Conservation (phyloP, 2,797 vertebrate genomes). For the Pangasius mekongensis region DNA sequence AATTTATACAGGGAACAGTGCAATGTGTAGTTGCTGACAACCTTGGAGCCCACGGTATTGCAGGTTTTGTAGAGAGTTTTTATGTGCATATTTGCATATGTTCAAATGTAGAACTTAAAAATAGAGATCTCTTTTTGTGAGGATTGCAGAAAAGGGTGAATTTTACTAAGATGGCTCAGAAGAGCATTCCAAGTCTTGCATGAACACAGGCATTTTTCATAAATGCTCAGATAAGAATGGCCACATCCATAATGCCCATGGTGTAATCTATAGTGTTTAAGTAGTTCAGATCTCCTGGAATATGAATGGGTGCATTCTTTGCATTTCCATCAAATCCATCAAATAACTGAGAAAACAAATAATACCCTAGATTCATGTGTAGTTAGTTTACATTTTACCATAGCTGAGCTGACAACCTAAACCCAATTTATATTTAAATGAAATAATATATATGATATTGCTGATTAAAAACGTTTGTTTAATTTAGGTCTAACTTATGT, state of each 20-base stretch:
- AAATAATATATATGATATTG: too few species aligned
- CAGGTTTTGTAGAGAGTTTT: too few species aligned
- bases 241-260: conserved; percentile 21
- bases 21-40: too few species aligned
- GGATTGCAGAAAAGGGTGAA: neutral
- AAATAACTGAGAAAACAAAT: neutral
- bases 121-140: neutral
- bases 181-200: conserved; percentile 24
- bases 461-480: too few species aligned
- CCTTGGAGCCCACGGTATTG: too few species aligned
- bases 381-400: too few species aligned
- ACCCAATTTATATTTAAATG: too few species aligned
- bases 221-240: conserved; percentile 6
- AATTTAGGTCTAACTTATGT: too few species aligned
- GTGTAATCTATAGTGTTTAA: conserved; percentile 25
- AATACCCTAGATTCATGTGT: too few species aligned
- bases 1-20: too few species aligned
- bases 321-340: conserved; percentile 19
- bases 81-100: too few species aligned
- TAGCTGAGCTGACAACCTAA: too few species aligned
- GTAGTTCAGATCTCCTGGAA: conserved; percentile 26
- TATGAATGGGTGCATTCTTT: conserved; percentile 9
- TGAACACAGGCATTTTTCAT: conserved; percentile 9
- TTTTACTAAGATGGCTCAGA: conserved; percentile 21
- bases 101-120: conserved; percentile 7